phyloP scores from a whole-genome alignment of 2,113 vertebrate species.

The crab-eating macaque (Macaca fascicularis) region T2T-MFA8v1.1 NC_088378.1:95353501-95354000 shows the following conservation, averaged over 20 bases:
- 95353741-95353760: not conserved
- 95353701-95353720: not conserved
- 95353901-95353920: not conserved
- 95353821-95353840: not conserved
- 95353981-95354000: not conserved
- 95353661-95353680: not conserved
- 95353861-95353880: not conserved
- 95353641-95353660: not conserved
- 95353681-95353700: not conserved
- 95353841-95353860: not conserved
- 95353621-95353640: not conserved
- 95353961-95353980: not conserved
- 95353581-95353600: conserved; percentile 10
- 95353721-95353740: not conserved
- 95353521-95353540: not conserved
- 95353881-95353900: not conserved
- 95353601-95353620: conserved; percentile 6
- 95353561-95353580: not conserved
- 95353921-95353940: not conserved
- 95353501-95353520: not conserved
- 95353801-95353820: not conserved
- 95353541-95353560: not conserved
- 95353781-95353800: not conserved
- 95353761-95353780: not conserved
- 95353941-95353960: no score